phyloP scores from a whole-genome alignment of 2,113 vertebrate species.

The Rafetus swinhoei region DNA sequence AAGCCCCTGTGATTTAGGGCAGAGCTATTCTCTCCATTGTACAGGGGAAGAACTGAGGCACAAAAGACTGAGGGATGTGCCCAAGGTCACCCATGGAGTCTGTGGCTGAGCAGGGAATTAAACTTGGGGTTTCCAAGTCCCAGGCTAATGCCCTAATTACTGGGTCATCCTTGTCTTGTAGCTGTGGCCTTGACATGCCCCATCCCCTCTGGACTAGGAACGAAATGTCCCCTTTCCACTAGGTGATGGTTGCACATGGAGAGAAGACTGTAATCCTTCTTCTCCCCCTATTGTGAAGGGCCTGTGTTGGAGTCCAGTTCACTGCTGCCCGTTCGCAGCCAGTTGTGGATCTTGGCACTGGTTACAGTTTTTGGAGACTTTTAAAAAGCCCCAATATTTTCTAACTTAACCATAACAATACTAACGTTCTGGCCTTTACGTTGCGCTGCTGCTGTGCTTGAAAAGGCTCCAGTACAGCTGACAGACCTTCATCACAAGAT shows the following conservation, averaged over 20 bases:
- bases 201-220: accelerated
- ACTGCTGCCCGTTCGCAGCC: background rate
- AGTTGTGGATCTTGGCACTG: background rate
- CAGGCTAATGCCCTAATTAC: background rate
- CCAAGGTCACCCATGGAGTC: background rate
- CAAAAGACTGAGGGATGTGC: background rate
- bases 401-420: conserved; percentile 51
- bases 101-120: background rate
- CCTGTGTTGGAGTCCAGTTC: background rate
- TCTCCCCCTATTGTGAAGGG: background rate
- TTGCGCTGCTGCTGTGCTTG: conserved; percentile 69
- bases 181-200: background rate
- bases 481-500: conserved; percentile 73
- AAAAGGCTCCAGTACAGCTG: conserved; percentile 73
- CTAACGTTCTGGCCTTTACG: conserved; percentile 38
- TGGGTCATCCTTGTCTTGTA: background rate
- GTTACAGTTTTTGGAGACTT: conserved; percentile 2
- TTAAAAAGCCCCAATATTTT: conserved; percentile 36
- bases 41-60: background rate
- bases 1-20: background rate
- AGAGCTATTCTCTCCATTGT: background rate
- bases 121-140: background rate
- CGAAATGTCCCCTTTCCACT: background rate
- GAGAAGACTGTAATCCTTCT: background rate
- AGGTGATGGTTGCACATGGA: background rate